Percentiles rank a stretch among this genome's conserved stretches.
Conservation (phyloP, 1,140 invertebrate genomes). For the Drosophila pectinifera region DNA sequence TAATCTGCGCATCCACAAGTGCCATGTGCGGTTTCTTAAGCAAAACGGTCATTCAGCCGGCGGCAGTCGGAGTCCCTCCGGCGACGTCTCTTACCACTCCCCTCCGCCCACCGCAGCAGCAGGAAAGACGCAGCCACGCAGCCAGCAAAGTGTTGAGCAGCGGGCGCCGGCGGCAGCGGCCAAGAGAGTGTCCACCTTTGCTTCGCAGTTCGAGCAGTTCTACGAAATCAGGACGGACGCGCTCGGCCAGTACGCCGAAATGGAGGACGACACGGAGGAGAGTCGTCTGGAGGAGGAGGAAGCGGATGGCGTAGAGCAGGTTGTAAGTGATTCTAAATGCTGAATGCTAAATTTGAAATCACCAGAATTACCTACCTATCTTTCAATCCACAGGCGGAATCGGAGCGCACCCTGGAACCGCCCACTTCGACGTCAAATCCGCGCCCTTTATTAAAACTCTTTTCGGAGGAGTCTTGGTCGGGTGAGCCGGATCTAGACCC, state of each 20-base stretch:
- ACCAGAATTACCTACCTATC: not conserved
- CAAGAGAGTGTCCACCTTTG: not conserved
- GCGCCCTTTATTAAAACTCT: constrained; percentile 60
- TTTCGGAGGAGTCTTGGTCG: constrained; percentile 62
- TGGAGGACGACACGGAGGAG: constrained; percentile 32
- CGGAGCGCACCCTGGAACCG: not conserved
- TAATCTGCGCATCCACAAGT: constrained; percentile 70
- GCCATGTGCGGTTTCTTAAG: constrained; percentile 62
- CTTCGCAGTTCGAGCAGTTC: constrained; percentile 19
- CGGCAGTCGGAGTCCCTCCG: not conserved
- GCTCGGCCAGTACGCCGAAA: not conserved
- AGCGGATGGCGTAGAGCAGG: not conserved
- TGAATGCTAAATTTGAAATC: too few relatives aligned
- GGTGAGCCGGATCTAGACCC: constrained; percentile 17
- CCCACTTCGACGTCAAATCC: not conserved
- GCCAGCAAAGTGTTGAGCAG: not conserved
- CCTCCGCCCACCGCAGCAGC: not conserved
- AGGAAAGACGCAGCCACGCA: not conserved
- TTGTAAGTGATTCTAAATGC: constrained; percentile 16
- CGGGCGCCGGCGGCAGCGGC: too few relatives aligned
- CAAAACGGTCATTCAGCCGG: constrained; percentile 18
- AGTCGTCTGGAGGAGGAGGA: constrained; percentile 21
- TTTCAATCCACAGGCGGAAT: not conserved
- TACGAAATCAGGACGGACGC: constrained; percentile 12
- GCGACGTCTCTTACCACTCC: not conserved